These are phyloP conservation scores for Tenthredo notha DNA, from an alignment of 2,888 invertebrate species.

Conservation along the genomic window DNA sequence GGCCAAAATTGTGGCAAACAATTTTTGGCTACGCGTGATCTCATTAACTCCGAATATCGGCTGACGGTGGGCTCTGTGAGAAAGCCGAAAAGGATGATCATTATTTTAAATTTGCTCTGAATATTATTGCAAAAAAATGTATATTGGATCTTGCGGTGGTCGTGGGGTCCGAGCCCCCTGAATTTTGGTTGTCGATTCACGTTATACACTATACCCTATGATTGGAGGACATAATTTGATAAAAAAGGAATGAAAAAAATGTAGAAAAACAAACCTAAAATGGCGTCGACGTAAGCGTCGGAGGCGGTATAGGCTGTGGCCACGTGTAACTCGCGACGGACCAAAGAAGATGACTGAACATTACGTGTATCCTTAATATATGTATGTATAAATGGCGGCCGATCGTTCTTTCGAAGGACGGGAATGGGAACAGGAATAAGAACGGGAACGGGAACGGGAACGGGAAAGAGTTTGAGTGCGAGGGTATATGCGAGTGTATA, in stretches of 20 bases:
- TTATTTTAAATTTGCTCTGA: conserved; percentile 71
- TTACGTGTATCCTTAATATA: conserved; percentile 36
- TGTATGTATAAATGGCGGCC: conserved; percentile 28
- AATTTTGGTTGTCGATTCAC: conserved; percentile 25
- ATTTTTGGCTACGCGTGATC: conserved; percentile 78
- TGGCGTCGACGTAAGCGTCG: background rate
- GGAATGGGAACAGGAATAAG: background rate
- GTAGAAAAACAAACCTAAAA: conserved; percentile 25
- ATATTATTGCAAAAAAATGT: conserved; percentile 70
- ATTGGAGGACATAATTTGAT: conserved; percentile 55
- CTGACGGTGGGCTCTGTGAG: conserved; percentile 58
- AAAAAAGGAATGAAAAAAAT: conserved; percentile 32
- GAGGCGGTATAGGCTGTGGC: background rate
- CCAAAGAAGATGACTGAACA: conserved; percentile 27
- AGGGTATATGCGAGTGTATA: conserved; percentile 15
- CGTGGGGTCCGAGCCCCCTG: conserved; percentile 27
- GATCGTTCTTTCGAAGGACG: background rate
- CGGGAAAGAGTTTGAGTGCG: conserved; percentile 21
- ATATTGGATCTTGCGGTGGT: conserved; percentile 68
- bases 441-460: background rate
- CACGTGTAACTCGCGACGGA: conserved; percentile 22
- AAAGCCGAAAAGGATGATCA: conserved; percentile 65
- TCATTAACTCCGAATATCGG: conserved; percentile 73
- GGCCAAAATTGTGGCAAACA: conserved; percentile 73
- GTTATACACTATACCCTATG: conserved; percentile 52